These are phyloP conservation scores for Nyctereutes procyonoides DNA, from an alignment of 2,113 vertebrate species.

Conservation along the genomic window DNA sequence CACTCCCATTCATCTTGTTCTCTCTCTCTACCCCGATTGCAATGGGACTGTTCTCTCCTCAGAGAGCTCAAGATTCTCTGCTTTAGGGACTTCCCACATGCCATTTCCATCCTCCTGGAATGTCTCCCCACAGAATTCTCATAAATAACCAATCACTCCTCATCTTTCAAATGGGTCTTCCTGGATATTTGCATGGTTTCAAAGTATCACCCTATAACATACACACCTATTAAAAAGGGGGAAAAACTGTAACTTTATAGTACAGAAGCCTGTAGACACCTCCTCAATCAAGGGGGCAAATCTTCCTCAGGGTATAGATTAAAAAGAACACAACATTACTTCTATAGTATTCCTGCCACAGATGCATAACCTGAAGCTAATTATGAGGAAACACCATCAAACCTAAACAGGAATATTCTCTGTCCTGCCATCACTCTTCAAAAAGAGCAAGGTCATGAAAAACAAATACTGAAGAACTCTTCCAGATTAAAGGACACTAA, in stretches of 20 bases:
- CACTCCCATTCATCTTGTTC: rapidly evolving
- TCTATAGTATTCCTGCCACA: rapidly evolving
- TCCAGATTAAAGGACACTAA: background rate
- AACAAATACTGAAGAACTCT: background rate
- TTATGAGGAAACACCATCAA: no score
- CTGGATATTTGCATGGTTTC: background rate
- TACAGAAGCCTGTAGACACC: rapidly evolving
- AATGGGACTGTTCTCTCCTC: background rate
- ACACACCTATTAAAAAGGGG: background rate
- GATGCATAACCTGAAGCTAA: rapidly evolving
- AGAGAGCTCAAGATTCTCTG: background rate
- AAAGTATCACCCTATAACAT: background rate
- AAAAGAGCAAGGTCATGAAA: background rate
- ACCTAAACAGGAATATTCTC: background rate
- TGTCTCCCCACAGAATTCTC: background rate
- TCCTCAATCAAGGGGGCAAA: background rate
- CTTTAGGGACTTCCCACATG: no score
- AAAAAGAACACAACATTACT: rapidly evolving
- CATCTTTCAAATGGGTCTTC: background rate
- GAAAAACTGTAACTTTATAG: rapidly evolving
- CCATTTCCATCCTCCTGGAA: background rate
- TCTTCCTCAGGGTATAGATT: rapidly evolving
- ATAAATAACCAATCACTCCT: background rate
- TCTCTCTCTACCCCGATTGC: background rate
- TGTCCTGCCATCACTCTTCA: background rate